phyloP scores from a whole-genome alignment of 2,888 invertebrate genomes.

The Emmelina monodactyla region DNA sequence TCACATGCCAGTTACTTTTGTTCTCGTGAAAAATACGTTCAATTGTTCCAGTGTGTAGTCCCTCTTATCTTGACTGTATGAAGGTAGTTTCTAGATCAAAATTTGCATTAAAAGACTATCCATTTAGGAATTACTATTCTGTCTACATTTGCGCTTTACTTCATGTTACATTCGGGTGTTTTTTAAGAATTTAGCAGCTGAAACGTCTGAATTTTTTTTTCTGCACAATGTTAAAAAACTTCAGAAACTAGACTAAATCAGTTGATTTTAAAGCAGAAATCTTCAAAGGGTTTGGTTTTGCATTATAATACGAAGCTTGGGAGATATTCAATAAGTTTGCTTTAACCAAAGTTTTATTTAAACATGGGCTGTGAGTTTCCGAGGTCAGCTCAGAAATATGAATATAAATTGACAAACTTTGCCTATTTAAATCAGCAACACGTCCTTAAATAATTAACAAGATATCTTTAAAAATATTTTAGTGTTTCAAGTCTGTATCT shows the following conservation, averaged over 20 bases:
- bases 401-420: slow-evolving; percentile 60
- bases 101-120: background rate
- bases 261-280: too few species aligned
- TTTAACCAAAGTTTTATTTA: slow-evolving; percentile 41
- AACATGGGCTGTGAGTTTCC: slow-evolving; percentile 33
- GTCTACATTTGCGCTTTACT: too few species aligned
- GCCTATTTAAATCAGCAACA: slow-evolving; percentile 37
- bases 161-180: too few species aligned
- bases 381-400: slow-evolving; percentile 54
- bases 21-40: background rate
- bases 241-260: too few species aligned
- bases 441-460: slow-evolving; percentile 55
- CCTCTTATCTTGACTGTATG: too few species aligned
- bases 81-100: slow-evolving; percentile 1
- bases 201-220: too few species aligned
- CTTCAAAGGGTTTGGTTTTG: too few species aligned
- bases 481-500: slow-evolving; percentile 25
- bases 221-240: too few species aligned
- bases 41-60: background rate
- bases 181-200: too few species aligned
- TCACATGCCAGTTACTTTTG: too few species aligned
- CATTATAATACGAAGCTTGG: too few species aligned
- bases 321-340: too few species aligned
- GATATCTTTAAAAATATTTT: slow-evolving; percentile 29
- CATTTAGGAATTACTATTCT: background rate